phyloP scores from a whole-genome alignment of 2,797 vertebrate genomes.

The Buphagus erythrorhynchus region DNA sequence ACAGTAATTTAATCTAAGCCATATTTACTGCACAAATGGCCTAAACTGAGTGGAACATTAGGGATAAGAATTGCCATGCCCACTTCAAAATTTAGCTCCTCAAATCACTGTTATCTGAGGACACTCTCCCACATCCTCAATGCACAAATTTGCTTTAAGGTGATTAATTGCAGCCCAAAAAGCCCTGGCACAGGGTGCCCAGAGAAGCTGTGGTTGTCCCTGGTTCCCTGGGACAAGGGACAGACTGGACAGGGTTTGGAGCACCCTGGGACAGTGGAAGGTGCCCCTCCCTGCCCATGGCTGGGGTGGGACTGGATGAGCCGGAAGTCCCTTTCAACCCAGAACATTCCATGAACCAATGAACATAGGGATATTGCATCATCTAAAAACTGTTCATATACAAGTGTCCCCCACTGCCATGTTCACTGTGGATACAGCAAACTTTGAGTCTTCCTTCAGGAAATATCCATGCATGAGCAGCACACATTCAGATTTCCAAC shows the following conservation, averaged over 20 bases:
- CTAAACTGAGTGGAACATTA: neutral
- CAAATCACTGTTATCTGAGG: neutral
- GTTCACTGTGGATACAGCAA: neutral
- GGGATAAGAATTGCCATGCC: neutral
- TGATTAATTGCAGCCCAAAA: neutral
- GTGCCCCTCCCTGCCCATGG: neutral
- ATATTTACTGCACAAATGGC: neutral
- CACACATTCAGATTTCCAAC: neutral
- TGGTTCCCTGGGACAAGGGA: neutral
- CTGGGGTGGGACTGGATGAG: fast-evolving
- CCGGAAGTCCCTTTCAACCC: neutral
- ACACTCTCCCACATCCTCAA: neutral
- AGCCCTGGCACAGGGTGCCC: neutral
- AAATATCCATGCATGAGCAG: neutral
- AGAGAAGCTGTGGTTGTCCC: neutral
- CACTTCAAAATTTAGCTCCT: neutral
- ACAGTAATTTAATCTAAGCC: neutral
- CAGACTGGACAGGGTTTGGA: fast-evolving
- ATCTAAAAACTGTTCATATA: fast-evolving
- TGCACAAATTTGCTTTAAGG: neutral
- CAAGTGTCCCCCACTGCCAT: neutral
- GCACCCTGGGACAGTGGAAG: fast-evolving
- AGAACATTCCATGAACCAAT: neutral
- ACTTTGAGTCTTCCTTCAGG: neutral
- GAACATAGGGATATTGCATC: neutral